Conservation (phyloP, 2,113 vertebrate species). For the Pavo muticus region DNA sequence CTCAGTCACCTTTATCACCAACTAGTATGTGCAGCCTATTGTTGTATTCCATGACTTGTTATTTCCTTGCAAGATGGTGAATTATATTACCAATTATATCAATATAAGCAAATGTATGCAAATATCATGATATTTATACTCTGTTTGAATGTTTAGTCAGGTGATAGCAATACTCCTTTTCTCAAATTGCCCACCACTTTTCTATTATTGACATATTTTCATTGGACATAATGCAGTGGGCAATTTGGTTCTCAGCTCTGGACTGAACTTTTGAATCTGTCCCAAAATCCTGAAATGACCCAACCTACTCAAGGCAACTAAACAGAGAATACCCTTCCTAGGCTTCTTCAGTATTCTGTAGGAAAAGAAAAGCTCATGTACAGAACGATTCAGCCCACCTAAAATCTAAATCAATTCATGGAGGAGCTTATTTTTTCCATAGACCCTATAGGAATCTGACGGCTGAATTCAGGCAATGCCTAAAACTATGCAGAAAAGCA, state of each 20-base stretch:
- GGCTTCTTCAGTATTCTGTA: background rate
- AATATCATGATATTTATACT: background rate
- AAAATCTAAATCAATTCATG: background rate
- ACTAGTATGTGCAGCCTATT: background rate
- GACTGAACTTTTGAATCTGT: background rate
- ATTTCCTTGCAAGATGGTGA: background rate
- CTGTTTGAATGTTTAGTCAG: background rate
- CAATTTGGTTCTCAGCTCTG: background rate
- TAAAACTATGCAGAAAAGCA: rapidly evolving
- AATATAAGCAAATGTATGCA: background rate
- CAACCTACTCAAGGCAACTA: background rate
- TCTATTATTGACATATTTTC: background rate
- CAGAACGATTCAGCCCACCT: background rate
- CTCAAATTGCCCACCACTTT: background rate
- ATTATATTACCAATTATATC: background rate
- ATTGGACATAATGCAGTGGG: background rate
- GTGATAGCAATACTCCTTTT: background rate
- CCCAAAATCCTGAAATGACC: background rate
- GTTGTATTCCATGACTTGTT: background rate
- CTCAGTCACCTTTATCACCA: background rate
- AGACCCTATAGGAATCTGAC: background rate
- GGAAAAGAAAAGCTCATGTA: background rate
- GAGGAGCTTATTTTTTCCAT: background rate
- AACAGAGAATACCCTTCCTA: background rate
- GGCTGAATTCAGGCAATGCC: background rate